These are phyloP conservation scores for Hirtodrosophila trivittata DNA, from an alignment of 2,888 invertebrate species.

Conservation along the genomic window DNA sequence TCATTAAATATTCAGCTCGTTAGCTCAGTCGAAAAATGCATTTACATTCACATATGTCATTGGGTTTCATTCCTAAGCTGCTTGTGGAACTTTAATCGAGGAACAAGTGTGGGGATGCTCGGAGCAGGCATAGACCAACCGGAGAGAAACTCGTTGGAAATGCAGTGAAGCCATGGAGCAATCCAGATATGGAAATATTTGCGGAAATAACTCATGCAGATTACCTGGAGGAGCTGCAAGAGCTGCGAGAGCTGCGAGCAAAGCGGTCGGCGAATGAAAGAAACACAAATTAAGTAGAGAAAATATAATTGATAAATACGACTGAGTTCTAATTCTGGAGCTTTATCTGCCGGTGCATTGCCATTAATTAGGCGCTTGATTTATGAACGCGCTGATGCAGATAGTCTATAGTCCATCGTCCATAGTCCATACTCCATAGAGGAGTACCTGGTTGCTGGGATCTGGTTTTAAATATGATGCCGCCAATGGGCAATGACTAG, in stretches of 20 bases:
- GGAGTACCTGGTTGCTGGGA: slow-evolving; percentile 3
- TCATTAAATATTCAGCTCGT: slow-evolving; percentile 29
- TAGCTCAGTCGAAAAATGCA: slow-evolving; percentile 37
- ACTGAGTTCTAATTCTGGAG: slow-evolving; percentile 66
- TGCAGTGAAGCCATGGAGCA: slow-evolving; percentile 31
- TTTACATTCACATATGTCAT: slow-evolving; percentile 46
- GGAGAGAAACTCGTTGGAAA: slow-evolving; percentile 29
- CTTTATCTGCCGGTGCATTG: slow-evolving; percentile 56
- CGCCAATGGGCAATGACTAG: slow-evolving; percentile 8
- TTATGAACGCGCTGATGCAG: slow-evolving; percentile 70
- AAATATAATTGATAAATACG: slow-evolving; percentile 74
- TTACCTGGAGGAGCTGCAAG: slow-evolving; percentile 34
- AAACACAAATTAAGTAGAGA: slow-evolving; percentile 66
- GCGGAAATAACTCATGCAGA: slow-evolving; percentile 72
- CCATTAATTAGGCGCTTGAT: slow-evolving; percentile 81
- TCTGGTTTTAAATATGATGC: slow-evolving; percentile 23
- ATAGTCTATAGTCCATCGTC: slow-evolving; percentile 17
- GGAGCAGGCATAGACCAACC: slow-evolving; percentile 8
- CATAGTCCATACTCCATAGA: no score
- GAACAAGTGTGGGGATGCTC: slow-evolving; percentile 36
- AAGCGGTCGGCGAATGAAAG: slow-evolving; percentile 46
- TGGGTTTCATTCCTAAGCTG: slow-evolving; percentile 35
- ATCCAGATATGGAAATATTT: slow-evolving; percentile 63
- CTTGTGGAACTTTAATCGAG: slow-evolving; percentile 17
- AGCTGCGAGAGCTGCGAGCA: slow-evolving; percentile 22